phyloP scores from a whole-genome alignment of 2,113 vertebrate genomes.

The Rynchops niger region DNA sequence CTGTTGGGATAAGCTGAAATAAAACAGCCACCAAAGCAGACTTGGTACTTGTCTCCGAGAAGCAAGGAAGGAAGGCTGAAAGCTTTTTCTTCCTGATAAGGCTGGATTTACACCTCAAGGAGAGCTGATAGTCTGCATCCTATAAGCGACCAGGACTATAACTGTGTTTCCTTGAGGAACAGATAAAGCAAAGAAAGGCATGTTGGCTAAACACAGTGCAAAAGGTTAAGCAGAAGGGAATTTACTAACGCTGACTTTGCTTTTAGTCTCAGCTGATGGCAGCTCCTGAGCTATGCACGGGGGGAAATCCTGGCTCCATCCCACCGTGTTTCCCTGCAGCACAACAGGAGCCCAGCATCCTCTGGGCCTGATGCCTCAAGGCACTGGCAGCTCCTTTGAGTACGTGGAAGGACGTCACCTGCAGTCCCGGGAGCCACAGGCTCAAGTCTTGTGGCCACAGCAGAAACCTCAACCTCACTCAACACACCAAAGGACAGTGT shows the following conservation, averaged over 20 bases:
- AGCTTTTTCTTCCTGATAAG: conserved; percentile 60
- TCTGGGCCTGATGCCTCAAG: not conserved
- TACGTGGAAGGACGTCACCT: rapidly evolving
- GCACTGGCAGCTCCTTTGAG: not conserved
- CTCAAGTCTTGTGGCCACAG: not conserved
- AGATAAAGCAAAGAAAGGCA: conserved; percentile 50
- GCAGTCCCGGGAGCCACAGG: not conserved
- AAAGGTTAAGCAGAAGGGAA: conserved; percentile 54
- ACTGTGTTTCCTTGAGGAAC: not conserved
- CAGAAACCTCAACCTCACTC: not conserved
- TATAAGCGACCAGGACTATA: not conserved
- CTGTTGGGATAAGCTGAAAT: not conserved
- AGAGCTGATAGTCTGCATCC: conserved; percentile 22
- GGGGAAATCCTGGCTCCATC: not conserved
- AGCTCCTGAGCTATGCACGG: not conserved
- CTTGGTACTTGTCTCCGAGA: not conserved
- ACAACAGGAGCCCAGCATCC: not conserved
- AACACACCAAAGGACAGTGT: rapidly evolving
- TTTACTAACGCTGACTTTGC: not conserved
- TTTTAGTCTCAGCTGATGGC: conserved; percentile 3
- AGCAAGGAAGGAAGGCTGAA: conserved; percentile 31
- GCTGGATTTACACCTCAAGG: conserved; percentile 54
- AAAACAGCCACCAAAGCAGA: conserved; percentile 4
- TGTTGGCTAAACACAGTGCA: not conserved
- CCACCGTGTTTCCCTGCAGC: not conserved